Base-by-base conservation (phyloP, 1,140 invertebrate species). In the Chrysopa pallens region DNA sequence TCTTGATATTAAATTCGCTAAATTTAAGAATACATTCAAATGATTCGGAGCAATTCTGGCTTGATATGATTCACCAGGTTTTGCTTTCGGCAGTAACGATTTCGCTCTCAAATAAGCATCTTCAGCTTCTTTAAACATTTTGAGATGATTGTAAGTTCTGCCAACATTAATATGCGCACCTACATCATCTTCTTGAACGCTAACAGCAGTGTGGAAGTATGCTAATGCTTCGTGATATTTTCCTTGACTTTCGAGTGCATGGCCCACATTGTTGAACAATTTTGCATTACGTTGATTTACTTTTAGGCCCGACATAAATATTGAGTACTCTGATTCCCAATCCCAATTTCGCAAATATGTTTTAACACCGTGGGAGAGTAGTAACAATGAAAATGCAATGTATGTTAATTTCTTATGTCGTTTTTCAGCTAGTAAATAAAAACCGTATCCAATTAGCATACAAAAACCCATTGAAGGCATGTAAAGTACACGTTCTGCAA, bases 381-480 rank as follows among this genome's bases (percentile, higher is more conserved):
- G 57, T 35, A 92, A 60, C 1, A 80, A 52, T 13, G 72, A 62
- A 48, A 86, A 63, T 39, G 70, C 68, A 31, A 70, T 59, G 54
- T 74, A 76, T 17, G 74, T 67, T 8, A 78, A 52, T 49, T 69
- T 76, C 46, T 75, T 77, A 42, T 69, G 56, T 42, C 54, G 57
- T 54, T 70, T 66, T 46, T 68, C 59, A 13, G 61, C 13, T 9
- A 76, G 45, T 13, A 70, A 52, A 38, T 59, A 53, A 63, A 66
- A 75, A 5, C 88, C 87, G 49, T 88, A 85, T 5, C 86, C 88
- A 2, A 95, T 72, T 4, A 97, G 67, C 59, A 97, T 76, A 56
- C 90, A 96, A 67, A 91, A 96, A 8, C 92, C 93, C 86, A 97
- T 94, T 2, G 91, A 96, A 4, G 94, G 92, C 64, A 93, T 87